Conservation (phyloP, 2,113 vertebrate species). For the human (Homo sapiens) region GRCh38 chr6:17624001-17624500, state of each 20-base stretch:
- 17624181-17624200: background rate
- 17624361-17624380: background rate
- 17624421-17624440: background rate
- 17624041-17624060: background rate
- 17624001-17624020: background rate
- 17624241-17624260: background rate
- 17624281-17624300: background rate
- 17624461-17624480: background rate
- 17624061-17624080: background rate
- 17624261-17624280: background rate
- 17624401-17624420: background rate
- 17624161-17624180: background rate
- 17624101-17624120: background rate
- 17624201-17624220: background rate
- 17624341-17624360: background rate
- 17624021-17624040: background rate
- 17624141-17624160: background rate
- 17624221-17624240: background rate
- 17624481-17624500: constrained; percentile 9
- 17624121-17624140: background rate
- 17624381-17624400: background rate
- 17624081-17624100: background rate
- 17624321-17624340: background rate
- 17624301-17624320: background rate
- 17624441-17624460: background rate